Conservation (phyloP, 1,140 invertebrate species). For the Drosophila neocordata region DNA sequence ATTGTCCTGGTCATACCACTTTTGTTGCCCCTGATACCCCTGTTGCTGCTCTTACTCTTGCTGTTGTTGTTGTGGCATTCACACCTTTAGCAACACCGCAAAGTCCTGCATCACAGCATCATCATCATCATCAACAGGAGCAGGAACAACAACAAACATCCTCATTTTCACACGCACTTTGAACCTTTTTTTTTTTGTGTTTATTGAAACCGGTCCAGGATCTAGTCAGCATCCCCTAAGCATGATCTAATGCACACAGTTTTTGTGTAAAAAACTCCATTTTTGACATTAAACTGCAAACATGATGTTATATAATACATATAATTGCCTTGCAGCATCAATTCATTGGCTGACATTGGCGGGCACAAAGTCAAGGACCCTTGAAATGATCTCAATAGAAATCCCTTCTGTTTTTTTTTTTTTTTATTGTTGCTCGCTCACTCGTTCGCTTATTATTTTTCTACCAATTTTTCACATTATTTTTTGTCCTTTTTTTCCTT, state of each 20-base stretch:
- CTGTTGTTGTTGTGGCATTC: slow-evolving; percentile 53
- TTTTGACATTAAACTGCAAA: slow-evolving; percentile 78
- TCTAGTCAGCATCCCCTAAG: slow-evolving; percentile 59
- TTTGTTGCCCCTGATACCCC: not conserved
- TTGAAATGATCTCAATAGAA: slow-evolving; percentile 72
- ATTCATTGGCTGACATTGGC: slow-evolving; percentile 55
- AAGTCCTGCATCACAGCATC: slow-evolving; percentile 45
- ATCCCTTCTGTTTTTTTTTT: slow-evolving; percentile 47
- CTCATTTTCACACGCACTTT: slow-evolving; percentile 78
- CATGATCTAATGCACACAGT: slow-evolving; percentile 52
- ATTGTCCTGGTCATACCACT: slow-evolving; percentile 5
- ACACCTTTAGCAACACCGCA: slow-evolving; percentile 70
- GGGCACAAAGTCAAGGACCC: slow-evolving; percentile 74
- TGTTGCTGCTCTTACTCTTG: not conserved
- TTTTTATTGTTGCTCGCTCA: slow-evolving; percentile 31
- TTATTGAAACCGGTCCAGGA: slow-evolving; percentile 19
- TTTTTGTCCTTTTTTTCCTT: slow-evolving; percentile 32
- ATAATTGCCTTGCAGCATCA: slow-evolving; percentile 76
- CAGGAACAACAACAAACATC: slow-evolving; percentile 50
- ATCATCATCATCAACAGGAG: slow-evolving; percentile 23
- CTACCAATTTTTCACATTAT: slow-evolving; percentile 52
- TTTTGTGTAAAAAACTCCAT: slow-evolving; percentile 77
- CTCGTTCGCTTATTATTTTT: slow-evolving; percentile 78
- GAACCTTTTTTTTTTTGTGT: slow-evolving; percentile 43
- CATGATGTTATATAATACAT: slow-evolving; percentile 73